Conservation (phyloP, 1,140 invertebrate species). For the Asbolus verrucosus region DNA sequence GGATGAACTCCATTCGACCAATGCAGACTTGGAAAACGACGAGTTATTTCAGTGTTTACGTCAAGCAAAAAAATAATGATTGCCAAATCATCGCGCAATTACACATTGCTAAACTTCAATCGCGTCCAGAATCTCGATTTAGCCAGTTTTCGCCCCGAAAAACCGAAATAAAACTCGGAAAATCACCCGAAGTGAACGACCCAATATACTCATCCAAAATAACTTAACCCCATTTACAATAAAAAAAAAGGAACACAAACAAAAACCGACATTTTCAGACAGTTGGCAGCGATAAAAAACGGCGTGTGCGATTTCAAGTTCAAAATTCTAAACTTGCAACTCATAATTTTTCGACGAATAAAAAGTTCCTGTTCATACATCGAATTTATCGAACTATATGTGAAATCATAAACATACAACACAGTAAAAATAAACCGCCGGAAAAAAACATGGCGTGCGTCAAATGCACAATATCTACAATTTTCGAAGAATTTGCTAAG, state of each 20-base stretch:
- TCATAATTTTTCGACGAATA: too few relatives aligned
- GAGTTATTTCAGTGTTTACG: conserved; percentile 8
- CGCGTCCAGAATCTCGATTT: neutral
- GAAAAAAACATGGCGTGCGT: too few relatives aligned
- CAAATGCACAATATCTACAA: too few relatives aligned
- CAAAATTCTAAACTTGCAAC: conserved; percentile 6
- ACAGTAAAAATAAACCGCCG: too few relatives aligned
- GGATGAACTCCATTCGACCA: conserved; percentile 40
- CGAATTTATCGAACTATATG: too few relatives aligned
- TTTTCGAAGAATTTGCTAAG: too few relatives aligned
- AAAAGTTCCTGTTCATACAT: too few relatives aligned
- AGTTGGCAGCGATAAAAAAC: neutral
- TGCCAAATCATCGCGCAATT: neutral
- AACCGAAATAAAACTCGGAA: conserved; percentile 17
- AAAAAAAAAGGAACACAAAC: neutral
- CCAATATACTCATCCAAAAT: neutral
- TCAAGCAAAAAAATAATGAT: neutral
- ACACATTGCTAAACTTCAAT: neutral
- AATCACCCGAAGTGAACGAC: conserved; percentile 18
- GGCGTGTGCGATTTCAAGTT: conserved; percentile 9
- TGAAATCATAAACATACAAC: too few relatives aligned
- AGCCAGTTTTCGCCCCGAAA: too few relatives aligned
- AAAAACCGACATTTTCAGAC: neutral
- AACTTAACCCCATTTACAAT: conserved; percentile 3
- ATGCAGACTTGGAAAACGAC: conserved; percentile 29